Conservation (phyloP, 2,113 vertebrate species). For the Ondatra zibethicus region DNA sequence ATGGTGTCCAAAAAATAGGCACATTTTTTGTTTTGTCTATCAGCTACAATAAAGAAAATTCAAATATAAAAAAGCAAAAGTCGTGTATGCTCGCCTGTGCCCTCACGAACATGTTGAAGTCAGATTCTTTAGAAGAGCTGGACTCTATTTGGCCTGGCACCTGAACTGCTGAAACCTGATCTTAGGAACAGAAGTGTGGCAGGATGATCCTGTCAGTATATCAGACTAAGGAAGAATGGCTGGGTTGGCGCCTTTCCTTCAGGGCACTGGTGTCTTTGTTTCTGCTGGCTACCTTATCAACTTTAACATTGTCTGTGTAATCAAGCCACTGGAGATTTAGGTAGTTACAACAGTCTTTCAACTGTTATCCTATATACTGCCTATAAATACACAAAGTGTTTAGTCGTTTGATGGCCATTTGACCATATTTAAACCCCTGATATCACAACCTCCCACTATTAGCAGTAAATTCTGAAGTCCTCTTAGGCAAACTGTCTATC, state of each 20-base stretch:
- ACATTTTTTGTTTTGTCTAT: background rate
- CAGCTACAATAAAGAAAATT: background rate
- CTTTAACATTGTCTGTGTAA: background rate
- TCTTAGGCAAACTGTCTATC: constrained; percentile 7
- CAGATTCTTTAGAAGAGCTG: background rate
- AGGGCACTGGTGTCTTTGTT: background rate
- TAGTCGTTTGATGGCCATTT: background rate
- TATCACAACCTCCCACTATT: background rate
- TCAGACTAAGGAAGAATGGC: background rate
- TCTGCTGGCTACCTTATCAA: background rate
- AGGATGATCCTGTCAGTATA: background rate
- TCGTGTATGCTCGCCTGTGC: background rate
- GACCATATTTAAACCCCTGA: background rate
- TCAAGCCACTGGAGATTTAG: constrained; percentile 28
- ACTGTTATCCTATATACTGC: background rate
- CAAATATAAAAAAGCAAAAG: background rate
- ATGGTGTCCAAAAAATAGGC: background rate
- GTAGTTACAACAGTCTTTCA: constrained; percentile 11
- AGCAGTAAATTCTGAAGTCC: background rate
- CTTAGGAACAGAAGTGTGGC: background rate
- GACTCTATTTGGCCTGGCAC: background rate
- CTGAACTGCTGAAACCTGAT: background rate
- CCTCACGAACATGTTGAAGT: background rate
- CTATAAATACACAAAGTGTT: background rate
- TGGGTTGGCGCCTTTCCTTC: background rate